Evolutionary conservation across 1,140 invertebrate genomes (phyloP).

Genomic region (Drosophila bocki): DNA sequence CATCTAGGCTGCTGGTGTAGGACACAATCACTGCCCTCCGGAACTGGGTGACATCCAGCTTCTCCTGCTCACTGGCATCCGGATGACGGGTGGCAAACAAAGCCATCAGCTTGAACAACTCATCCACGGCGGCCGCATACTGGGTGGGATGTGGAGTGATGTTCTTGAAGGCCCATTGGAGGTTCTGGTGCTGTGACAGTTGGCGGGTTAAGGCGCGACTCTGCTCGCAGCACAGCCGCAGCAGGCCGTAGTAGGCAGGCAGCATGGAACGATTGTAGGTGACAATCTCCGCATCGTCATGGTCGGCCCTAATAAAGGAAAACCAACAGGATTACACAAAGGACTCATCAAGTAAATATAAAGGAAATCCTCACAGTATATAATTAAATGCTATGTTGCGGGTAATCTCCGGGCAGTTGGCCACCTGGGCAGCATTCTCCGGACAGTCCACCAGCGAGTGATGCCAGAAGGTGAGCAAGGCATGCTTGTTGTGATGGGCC

Average conservation of each 20-base stretch:
- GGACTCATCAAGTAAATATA: neutral
- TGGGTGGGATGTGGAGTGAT: slow-evolving; percentile 97
- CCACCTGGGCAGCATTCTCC: slow-evolving; percentile 95
- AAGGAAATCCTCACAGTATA: slow-evolving; percentile 91
- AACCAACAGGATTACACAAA: too few relatives aligned
- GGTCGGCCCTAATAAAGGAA: slow-evolving; percentile 89
- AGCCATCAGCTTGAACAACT: slow-evolving; percentile 95
- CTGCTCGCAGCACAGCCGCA: slow-evolving; percentile 95
- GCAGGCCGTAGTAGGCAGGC: slow-evolving; percentile 96
- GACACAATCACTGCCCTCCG: slow-evolving; percentile 92
- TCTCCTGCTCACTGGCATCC: slow-evolving; percentile 92
- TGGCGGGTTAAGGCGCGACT: slow-evolving; percentile 93
- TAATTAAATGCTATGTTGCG: slow-evolving; percentile 98
- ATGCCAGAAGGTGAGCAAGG: slow-evolving; percentile 96
- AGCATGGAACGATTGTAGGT: slow-evolving; percentile 97
- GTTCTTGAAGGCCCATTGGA: slow-evolving; percentile 98
- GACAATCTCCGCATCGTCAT: slow-evolving; percentile 97
- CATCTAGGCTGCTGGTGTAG: slow-evolving; percentile 89
- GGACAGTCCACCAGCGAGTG: slow-evolving; percentile 96
- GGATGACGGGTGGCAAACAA: slow-evolving; percentile 91
- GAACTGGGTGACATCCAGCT: slow-evolving; percentile 93
- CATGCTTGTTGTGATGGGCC: slow-evolving; percentile 97
- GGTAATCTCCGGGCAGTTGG: slow-evolving; percentile 91
- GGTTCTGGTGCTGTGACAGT: slow-evolving; percentile 96
- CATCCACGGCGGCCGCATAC: slow-evolving; percentile 95